Base-by-base conservation (phyloP, 2,113 vertebrate species). In the Tychaedon coryphoeus region DNA sequence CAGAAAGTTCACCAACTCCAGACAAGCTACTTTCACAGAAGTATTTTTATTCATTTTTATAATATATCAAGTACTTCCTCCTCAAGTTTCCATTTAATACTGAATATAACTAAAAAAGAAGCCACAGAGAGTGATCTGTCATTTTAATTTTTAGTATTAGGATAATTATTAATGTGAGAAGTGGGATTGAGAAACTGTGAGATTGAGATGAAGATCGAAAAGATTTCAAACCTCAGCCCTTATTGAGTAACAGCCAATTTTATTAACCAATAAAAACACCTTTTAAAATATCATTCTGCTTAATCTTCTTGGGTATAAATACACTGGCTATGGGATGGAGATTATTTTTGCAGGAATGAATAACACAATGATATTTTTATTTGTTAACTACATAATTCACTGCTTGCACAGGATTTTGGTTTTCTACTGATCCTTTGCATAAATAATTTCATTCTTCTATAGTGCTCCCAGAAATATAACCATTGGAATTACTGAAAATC, bases 1-100 rank as follows among this genome's bases (percentile, higher is more conserved):
- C 29, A 74, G 75, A 94, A 95, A 92, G 92, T 96, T 95, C 95
- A 67, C 78, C 85, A 64, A 62, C 47, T 88, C 66, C 28, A 86
- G 67, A 88, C 78, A 45, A 89, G 51, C 42, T 76, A 77, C 92
- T 92, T 94, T 91, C 34, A 69, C 31, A 87, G 47, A 74, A 94
- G 45, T 50, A 76, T 65, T 95, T 93, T 79, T 84, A 95, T 64
- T 80, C 69, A 40, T 50, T 94, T 51, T 53, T 45, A 47, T 47
- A 66, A 60, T 36, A 65, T 88, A 89, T 22, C 50, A 82, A 91
- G 20, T 93, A 69, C 54, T 73, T 19, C 38, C 4, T 69, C 51
- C 42, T 91, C 56, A 86, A 85, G 74, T 77, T 58, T 82, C 42
- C 33, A 75, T 69, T 43, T 65, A 90, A 90, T n/a, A 58, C 34